Percentiles rank a stretch among this genome's conserved stretches.
These are phyloP conservation scores for Masticophis lateralis DNA, from an alignment of 2,797 vertebrate genomes.

Conservation along the genomic window DNA sequence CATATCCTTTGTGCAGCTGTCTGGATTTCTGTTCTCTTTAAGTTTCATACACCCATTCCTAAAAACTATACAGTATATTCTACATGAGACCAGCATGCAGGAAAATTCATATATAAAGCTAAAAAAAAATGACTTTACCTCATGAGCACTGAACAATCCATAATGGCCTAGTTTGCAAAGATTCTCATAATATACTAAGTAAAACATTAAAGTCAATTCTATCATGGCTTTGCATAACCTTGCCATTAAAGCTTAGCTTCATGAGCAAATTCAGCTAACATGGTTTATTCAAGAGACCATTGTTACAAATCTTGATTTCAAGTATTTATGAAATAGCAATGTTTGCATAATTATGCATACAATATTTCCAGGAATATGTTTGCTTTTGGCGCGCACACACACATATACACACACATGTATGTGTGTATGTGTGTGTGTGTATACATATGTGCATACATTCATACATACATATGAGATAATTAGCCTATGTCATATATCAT, in stretches of 20 bases:
- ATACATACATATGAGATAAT: background rate
- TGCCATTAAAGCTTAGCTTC: background rate
- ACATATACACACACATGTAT: accelerated
- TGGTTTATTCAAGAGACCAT: too few species aligned
- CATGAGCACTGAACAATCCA: background rate
- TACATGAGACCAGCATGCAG: background rate
- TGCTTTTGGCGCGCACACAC: accelerated
- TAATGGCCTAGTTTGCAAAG: background rate
- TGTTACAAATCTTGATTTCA: too few species aligned
- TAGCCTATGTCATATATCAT: too few species aligned
- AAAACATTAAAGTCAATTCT: background rate
- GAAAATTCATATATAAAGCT: background rate
- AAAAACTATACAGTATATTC: background rate
- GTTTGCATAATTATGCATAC: too few species aligned
- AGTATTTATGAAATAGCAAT: too few species aligned
- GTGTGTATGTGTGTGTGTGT: too few species aligned
- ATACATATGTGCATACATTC: too few species aligned
- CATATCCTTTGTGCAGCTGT: background rate
- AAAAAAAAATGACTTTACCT: background rate
- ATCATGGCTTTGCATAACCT: background rate
- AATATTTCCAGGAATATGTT: background rate
- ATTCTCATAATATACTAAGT: background rate
- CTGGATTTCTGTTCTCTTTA: background rate
- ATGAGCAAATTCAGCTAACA: background rate
- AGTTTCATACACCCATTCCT: background rate